These are phyloP conservation scores for Drosophila leonis DNA, from an alignment of 2,888 invertebrate species.

Conservation along the genomic window DNA sequence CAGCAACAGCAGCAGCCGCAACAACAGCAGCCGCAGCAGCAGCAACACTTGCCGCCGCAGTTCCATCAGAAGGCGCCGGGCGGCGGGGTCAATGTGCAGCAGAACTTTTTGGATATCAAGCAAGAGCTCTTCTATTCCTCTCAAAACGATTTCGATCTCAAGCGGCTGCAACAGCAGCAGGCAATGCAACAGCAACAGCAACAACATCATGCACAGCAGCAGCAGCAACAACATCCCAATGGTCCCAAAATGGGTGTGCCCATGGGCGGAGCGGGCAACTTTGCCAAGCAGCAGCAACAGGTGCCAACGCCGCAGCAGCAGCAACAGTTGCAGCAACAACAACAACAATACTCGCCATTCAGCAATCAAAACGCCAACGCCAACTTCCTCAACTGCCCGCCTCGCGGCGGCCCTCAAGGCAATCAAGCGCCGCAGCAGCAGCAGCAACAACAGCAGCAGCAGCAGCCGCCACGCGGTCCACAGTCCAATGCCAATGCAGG, in stretches of 20 bases:
- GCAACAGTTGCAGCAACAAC: slow-evolving; percentile 75
- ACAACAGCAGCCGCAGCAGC: slow-evolving; percentile 71
- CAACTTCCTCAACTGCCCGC: slow-evolving; percentile 84
- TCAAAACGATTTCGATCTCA: slow-evolving; percentile 86
- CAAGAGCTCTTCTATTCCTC: slow-evolving; percentile 87
- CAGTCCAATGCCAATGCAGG: slow-evolving; percentile 72
- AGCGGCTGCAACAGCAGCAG: slow-evolving; percentile 85
- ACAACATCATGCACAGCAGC: slow-evolving; percentile 69
- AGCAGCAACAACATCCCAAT: slow-evolving; percentile 73
- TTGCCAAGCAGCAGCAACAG: slow-evolving; percentile 82
- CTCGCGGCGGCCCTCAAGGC: slow-evolving; percentile 73
- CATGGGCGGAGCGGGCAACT: slow-evolving; percentile 74
- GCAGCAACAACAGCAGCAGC: slow-evolving; percentile 60
- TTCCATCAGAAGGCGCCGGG: slow-evolving; percentile 85
- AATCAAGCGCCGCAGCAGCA: slow-evolving; percentile 61
- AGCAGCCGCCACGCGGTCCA: slow-evolving; percentile 62
- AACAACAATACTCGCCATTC: slow-evolving; percentile 89
- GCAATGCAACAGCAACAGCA: slow-evolving; percentile 81
- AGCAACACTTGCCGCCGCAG: slow-evolving; percentile 79
- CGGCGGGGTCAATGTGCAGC: slow-evolving; percentile 78
- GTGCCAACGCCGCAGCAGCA: slow-evolving; percentile 74
- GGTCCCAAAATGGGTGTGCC: slow-evolving; percentile 82
- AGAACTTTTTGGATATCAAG: slow-evolving; percentile 87
- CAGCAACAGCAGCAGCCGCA: slow-evolving; percentile 73
- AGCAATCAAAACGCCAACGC: slow-evolving; percentile 85